Evolutionary conservation across 2,113 vertebrate species (phyloP), one percentile per base, ranked within the genome.

Genomic region (Coptodon bakossiorum): DNA sequence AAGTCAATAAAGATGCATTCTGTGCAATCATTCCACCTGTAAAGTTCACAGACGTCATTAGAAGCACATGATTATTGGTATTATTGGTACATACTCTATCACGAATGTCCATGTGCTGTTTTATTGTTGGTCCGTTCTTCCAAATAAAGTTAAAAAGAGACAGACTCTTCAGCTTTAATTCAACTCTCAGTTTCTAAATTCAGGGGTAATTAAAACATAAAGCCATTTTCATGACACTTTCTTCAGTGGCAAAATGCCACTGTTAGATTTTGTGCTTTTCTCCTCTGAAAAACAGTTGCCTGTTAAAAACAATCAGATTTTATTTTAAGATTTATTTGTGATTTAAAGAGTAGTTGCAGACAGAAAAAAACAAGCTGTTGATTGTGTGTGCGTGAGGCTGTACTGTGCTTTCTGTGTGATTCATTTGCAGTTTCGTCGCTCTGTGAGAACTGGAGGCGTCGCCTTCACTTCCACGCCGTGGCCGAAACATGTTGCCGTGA

Each of bases 391-490:
- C 22, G 16, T 79, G 56, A 50, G 16, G 24, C 71, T 85, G 43
- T 9, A 50, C 19, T 79, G 63, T 80, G 52, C 79, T 79, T 56
- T 86, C 71, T 68, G 19, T 92, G 86, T 91, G 89, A 94, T 88
- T 93, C 86, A 91, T 94, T 92, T 94, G 88, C 93, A 91, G 91
- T 91, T 92, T 81, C n/a, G 80, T 81, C 85, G 78, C 83, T 73
- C 86, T 43, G 88, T 84, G 87, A 91, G 90, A 93, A 87, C 50
- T 36, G 90, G 90, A 93, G 90, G 91, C 85, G 87, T 91, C 68
- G 84, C 6, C 88, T 85, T 76, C 86, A 84, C 86, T 89, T 93
- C 91, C 92, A 90, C 83, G 90, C 86, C 7, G 80, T 7, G 80
- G 81, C 45, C 52, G 63, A 92, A 92, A 88, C 89, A 88, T 90